A percentile compares a stretch with the other conserved stretches of the same genome.
phyloP scores from a whole-genome alignment of 2,888 invertebrate genomes.

The Heliothis peltigera region DNA sequence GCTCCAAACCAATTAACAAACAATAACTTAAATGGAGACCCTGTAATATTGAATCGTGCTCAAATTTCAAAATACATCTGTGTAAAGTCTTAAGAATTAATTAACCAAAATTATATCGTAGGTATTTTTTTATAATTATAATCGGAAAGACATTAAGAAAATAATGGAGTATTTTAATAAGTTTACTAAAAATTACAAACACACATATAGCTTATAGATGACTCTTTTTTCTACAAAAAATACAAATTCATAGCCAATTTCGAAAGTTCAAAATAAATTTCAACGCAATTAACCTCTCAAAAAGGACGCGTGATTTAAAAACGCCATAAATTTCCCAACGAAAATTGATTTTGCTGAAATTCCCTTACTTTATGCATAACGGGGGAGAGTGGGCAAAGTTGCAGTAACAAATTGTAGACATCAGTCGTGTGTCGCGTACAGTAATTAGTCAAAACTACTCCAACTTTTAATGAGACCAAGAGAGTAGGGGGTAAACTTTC shows the following conservation, averaged over 20 bases:
- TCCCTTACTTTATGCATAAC: slow-evolving; percentile 43
- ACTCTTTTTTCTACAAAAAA: background rate
- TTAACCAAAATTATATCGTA: too few relatives aligned
- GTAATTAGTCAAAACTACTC: slow-evolving; percentile 73
- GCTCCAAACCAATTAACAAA: slow-evolving; percentile 40
- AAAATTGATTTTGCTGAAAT: slow-evolving; percentile 57
- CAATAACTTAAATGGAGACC: slow-evolving; percentile 43
- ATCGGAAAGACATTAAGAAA: too few relatives aligned
- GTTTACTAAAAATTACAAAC: too few relatives aligned
- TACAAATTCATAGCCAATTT: background rate
- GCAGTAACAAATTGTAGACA: slow-evolving; percentile 70
- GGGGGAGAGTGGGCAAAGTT: slow-evolving; percentile 56
- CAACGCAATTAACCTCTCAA: slow-evolving; percentile 18
- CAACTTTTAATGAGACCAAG: slow-evolving; percentile 74
- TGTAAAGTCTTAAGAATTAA: background rate
- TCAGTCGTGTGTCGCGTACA: slow-evolving; percentile 68
- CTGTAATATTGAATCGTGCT: slow-evolving; percentile 16
- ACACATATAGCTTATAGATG: too few relatives aligned
- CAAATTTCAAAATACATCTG: slow-evolving; percentile 5
- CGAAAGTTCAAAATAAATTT: slow-evolving; percentile 10
- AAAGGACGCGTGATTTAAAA: slow-evolving; percentile 39
- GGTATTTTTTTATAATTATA: too few relatives aligned
- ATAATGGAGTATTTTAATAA: too few relatives aligned
- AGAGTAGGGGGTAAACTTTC: slow-evolving; percentile 53
- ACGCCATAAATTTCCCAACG: slow-evolving; percentile 49